A percentile compares a stretch with the other conserved stretches of the same genome.
These are phyloP conservation scores for Pangasius djambal DNA, from an alignment of 2,797 vertebrate species.

Conservation along the genomic window DNA sequence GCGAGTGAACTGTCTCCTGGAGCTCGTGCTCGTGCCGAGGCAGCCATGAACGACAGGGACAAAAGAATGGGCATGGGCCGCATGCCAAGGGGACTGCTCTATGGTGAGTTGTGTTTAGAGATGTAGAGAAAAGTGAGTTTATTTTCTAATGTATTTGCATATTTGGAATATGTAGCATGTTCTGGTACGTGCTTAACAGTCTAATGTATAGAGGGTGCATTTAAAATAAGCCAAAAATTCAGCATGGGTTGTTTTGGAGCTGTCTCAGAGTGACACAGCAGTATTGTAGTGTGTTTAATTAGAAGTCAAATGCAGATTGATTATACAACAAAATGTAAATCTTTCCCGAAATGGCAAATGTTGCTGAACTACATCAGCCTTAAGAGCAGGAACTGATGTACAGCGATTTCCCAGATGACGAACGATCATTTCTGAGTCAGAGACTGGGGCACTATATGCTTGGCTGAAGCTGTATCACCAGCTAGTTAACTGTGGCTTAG, in stretches of 20 bases:
- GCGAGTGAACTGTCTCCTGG: conserved; percentile 91
- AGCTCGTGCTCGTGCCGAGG: conserved; percentile 88
- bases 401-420: not conserved
- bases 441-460: not conserved
- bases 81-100: conserved; percentile 87
- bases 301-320: not conserved
- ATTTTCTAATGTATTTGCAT: not conserved
- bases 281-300: not conserved
- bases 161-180: not conserved
- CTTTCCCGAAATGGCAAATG: not conserved
- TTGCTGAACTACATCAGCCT: not conserved
- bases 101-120: conserved; percentile 65
- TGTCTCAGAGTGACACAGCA: not conserved
- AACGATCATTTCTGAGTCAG: not conserved
- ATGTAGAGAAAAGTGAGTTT: not conserved
- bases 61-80: conserved; percentile 82
- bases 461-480: not conserved
- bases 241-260: not conserved
- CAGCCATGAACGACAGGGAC: conserved; percentile 89
- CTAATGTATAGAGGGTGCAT: not conserved
- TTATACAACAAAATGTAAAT: conserved; percentile 5
- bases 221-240: too few relatives aligned
- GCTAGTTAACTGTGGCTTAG: too few relatives aligned
- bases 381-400: not conserved
- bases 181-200: not conserved